A percentile compares a stretch with the other conserved stretches of the same genome.
Evolutionary conservation across 2,113 vertebrate genomes (phyloP).

Genomic region (Colaptes auratus): DNA sequence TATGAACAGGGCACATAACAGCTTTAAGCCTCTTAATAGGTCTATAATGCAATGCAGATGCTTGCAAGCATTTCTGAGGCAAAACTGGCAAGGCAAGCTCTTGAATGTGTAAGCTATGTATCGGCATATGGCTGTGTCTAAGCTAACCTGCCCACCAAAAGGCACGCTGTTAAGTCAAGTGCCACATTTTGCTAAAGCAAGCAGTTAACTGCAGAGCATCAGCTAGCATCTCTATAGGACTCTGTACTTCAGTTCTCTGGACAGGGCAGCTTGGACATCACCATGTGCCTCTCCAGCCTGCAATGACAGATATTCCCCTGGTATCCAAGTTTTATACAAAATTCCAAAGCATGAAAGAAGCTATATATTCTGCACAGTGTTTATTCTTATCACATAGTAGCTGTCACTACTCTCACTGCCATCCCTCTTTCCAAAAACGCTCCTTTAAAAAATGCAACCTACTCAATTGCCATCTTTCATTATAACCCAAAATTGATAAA

Average conservation of each 20-base stretch:
- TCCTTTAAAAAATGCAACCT: neutral
- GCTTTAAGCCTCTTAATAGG: neutral
- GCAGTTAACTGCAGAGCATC: neutral
- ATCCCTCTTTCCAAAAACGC: neutral
- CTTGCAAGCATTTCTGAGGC: neutral
- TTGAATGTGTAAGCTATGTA: neutral
- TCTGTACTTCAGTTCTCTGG: neutral
- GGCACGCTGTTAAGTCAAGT: accelerated
- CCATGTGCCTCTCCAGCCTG: neutral
- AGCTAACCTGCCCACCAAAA: neutral
- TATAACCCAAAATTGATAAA: slow-evolving; percentile 18
- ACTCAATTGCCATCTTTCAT: neutral
- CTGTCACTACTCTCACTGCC: neutral
- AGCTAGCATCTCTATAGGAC: neutral
- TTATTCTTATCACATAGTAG: neutral
- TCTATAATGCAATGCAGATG: neutral
- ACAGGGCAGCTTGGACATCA: neutral
- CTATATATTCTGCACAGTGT: neutral
- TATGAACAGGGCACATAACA: neutral
- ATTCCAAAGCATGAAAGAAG: neutral
- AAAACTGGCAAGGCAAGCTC: neutral
- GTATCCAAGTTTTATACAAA: neutral
- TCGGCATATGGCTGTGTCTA: accelerated
- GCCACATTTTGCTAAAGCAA: accelerated
- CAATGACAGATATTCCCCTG: neutral